Conservation (phyloP, 2,797 vertebrate genomes). For the Morelia viridis region DNA sequence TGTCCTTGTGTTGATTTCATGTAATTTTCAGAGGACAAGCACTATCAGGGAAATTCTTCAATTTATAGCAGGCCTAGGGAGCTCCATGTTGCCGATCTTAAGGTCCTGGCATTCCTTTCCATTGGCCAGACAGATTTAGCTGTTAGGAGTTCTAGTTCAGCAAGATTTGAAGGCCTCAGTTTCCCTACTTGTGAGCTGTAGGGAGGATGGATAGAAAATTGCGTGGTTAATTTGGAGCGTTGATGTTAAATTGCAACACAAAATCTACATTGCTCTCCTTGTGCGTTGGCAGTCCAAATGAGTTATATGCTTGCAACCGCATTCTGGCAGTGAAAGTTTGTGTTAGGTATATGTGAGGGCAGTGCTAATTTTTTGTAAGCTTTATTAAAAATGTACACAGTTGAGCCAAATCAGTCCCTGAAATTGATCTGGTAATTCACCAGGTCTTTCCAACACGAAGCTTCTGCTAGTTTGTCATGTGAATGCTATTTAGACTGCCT, state of each 20-base stretch:
- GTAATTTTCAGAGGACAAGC: not conserved
- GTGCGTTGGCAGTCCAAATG: not conserved
- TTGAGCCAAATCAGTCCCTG: not conserved
- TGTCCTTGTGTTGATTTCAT: not conserved
- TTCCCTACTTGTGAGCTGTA: not conserved
- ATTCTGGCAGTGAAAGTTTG: constrained; percentile 33
- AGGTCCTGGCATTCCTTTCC: not conserved
- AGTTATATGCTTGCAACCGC: constrained; percentile 18
- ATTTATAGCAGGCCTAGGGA: not conserved
- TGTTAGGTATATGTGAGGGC: not conserved
- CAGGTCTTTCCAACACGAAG: too few relatives aligned
- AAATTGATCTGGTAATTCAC: not conserved
- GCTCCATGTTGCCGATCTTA: not conserved
- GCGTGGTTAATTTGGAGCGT: not conserved
- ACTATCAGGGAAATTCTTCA: not conserved
- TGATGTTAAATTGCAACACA: too few relatives aligned
- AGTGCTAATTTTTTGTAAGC: not conserved
- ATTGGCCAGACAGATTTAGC: not conserved
- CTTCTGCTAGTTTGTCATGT: not conserved
- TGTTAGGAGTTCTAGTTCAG: not conserved
- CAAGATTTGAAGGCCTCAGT: not conserved
- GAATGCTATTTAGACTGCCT: not conserved
- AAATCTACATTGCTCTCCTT: not conserved
- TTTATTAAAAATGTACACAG: not conserved
- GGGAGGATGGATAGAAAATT: not conserved